phyloP scores from a whole-genome alignment of 2,888 invertebrate genomes.

The Ashinkailepas kermadecensis region DNA sequence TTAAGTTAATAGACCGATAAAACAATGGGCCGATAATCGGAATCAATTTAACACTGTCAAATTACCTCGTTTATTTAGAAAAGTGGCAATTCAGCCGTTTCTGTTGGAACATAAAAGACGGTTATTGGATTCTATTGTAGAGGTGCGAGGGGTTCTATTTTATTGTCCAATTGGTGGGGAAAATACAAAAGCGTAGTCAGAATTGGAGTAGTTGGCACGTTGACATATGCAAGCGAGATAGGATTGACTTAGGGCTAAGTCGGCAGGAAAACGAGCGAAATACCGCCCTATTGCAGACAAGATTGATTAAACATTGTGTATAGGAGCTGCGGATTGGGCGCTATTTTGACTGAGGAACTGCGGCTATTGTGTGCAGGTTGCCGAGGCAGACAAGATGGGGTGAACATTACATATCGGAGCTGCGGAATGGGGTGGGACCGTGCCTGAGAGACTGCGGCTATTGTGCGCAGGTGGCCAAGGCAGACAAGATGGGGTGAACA shows the following conservation, averaged over 20 bases:
- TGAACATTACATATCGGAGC: too few relatives aligned
- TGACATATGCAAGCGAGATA: conserved; percentile 20
- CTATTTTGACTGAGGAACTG: too few relatives aligned
- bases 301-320: background rate
- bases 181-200: background rate
- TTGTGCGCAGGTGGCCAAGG: too few relatives aligned
- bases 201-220: conserved; percentile 17
- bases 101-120: conserved; percentile 19
- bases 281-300: background rate
- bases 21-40: conserved; percentile 19
- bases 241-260: background rate
- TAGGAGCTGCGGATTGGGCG: too few relatives aligned
- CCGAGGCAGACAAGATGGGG: too few relatives aligned
- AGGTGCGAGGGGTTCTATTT: conserved; percentile 13
- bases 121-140: conserved; percentile 21
- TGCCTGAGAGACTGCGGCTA: too few relatives aligned
- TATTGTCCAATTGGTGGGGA: conserved; percentile 7
- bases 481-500: too few relatives aligned
- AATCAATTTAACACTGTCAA: conserved; percentile 22
- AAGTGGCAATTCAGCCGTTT: conserved; percentile 22
- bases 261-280: background rate
- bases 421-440: too few relatives aligned
- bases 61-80: conserved; percentile 21
- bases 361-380: too few relatives aligned
- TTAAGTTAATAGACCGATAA: conserved; percentile 22